Base-by-base conservation (phyloP, 2,113 vertebrate species). In the Tragelaphus scriptus region DNA sequence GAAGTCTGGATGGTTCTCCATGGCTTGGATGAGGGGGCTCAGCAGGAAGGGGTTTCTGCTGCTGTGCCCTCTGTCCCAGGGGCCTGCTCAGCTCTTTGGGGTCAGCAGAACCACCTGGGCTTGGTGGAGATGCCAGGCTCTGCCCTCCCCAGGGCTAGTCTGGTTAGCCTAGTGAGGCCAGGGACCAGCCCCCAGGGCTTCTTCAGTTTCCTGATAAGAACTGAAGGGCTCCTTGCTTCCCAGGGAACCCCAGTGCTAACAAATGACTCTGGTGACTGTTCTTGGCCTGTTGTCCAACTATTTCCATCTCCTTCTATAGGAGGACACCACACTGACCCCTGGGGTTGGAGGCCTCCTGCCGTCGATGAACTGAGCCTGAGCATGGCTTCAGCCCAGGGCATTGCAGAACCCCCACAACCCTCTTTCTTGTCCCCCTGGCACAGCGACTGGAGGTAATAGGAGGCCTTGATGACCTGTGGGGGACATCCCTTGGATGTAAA, bases 1-100 rank as follows among this genome's bases (percentile, higher is more conserved):
- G 9, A 26, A 28, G 32, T n/a, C 68, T 0, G 0, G 40, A 21
- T 7, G n/a, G 71, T 17, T 32, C n/a, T 63, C n/a, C 13, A 2
- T 9, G 65, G 32, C 40, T 58, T 19, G 23, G 36, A 3, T 1
- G 5, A 47, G 63, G 65, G 16, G 40, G 6, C 53, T 71, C 40
- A 44, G 61, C 51, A 71, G 11, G 53, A 47, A 36, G 71, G 40
- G 55, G 2, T 32, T 55, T 68, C 90, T 28, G 10, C 12, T 4
- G 26, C n/a, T 5, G 7, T 25, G 4, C 21, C 51, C 53, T 49
- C 82, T 49, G 85, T 32, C 26, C 55, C 56, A 13, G 9, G 61
- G 28, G 36, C 10, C 51, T 44, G 8, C 6, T 4, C n/a, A 40
- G 47, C 32, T 11, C 32, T 36, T 44, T 19, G 17, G n/a, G 16